Evolutionary conservation across 2,797 vertebrate genomes (phyloP), one percentile per base, ranked within the genome.

Genomic region (Hyperoplus lanceolatus): DNA sequence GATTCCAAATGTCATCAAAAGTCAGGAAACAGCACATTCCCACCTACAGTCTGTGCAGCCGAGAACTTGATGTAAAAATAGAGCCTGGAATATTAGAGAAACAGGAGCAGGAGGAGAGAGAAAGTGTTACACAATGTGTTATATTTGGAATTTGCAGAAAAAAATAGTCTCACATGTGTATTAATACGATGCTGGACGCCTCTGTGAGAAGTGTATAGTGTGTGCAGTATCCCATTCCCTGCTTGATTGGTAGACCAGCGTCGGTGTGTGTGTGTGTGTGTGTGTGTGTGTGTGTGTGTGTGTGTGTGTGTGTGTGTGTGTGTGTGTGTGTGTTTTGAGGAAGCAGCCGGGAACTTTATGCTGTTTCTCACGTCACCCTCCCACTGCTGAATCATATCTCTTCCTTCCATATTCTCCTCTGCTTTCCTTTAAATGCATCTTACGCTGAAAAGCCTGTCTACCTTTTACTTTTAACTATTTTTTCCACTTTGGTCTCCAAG

Each of bases 311-410:
- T 55, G 68, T 29, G 55, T 55, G 49, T 61, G 59, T 69, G 55
- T 57, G 50, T 10, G 57, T 55, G 68, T 62, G 48, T 76, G 76
- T 75, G 59, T 29, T 46, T 21, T 45, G 67, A 59, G 50, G 55
- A 21, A 69, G n/a, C 6, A n/a, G 63, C 49, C 72, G 55, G 51
- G 71, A 75, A 82, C 65, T 66, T 73, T 48, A 2, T 63, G 62
- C 71, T 21, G 62, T 64, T 79, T 66, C 64, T 75, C 76, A 75
- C 76, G 59, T 64, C 80, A 4, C 39, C 57, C n/a, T 63, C 73
- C 82, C 71, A 13, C 60, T 46, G 69, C 77, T 81, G 79, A 87
- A 86, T 87, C 18, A 66, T 84, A 89, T 88, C 86, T 83, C 81
- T 74, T 45, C 55, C 46, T 45, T 75, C 70, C 87, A 84, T 38